Conservation (phyloP, 2,113 vertebrate species). For the Lagopus muta region DNA sequence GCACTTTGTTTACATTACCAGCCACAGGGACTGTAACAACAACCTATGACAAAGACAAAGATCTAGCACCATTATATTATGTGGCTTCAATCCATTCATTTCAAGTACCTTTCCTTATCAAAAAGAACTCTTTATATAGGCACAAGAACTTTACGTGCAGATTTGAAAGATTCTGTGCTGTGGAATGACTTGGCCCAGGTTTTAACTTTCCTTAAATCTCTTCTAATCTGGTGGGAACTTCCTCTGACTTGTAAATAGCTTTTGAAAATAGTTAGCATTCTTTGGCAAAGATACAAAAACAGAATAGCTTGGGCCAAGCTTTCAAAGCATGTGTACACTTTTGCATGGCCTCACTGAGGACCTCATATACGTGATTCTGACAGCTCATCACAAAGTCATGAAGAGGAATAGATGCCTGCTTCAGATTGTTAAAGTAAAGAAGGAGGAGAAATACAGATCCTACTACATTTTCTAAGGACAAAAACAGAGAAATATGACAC, state of each 20-base stretch:
- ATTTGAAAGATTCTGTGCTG: conserved; percentile 5
- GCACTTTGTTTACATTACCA: conserved; percentile 87
- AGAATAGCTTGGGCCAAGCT: conserved; percentile 6
- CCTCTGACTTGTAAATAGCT: conserved; percentile 68
- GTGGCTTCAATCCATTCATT: conserved; percentile 25
- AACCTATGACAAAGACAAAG: conserved; percentile 72
- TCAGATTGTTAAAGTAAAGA: not conserved
- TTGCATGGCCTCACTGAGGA: not conserved
- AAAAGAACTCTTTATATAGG: conserved; percentile 18
- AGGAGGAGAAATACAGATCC: not conserved
- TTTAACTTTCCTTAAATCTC: conserved; percentile 50
- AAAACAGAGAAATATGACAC: not conserved
- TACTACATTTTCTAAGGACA: not conserved
- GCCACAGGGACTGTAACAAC: conserved; percentile 66
- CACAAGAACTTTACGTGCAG: not conserved
- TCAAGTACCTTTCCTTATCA: conserved; percentile 18
- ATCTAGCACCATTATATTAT: conserved; percentile 63
- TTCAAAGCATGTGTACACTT: not conserved
- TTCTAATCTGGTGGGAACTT: conserved; percentile 65
- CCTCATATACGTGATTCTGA: not conserved
- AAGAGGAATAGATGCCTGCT: not conserved
- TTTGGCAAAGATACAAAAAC: conserved; percentile 44
- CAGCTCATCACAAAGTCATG: not conserved
- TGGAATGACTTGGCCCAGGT: conserved; percentile 1
- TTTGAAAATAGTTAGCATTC: conserved; percentile 47